Evolutionary conservation across 2,888 invertebrate species (phyloP).

Genomic region (Cephus sareptanus): DNA sequence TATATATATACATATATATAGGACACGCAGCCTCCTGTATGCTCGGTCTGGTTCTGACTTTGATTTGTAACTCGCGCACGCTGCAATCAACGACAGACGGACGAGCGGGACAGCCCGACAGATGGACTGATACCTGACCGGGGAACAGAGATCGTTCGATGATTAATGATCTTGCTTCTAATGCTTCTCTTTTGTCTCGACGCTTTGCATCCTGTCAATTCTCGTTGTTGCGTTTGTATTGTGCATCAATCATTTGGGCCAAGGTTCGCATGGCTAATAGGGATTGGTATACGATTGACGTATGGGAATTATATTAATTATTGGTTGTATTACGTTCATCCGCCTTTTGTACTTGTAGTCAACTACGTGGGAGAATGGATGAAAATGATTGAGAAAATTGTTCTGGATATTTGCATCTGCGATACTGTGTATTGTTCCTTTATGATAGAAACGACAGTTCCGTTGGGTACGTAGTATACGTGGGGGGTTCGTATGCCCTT

Average conservation of each 20-base stretch:
- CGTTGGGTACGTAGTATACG: neutral
- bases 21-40: neutral
- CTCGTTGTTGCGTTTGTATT: neutral
- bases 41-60: constrained; percentile 28
- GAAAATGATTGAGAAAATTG: neutral
- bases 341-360: neutral
- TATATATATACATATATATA: neutral
- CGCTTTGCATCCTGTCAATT: neutral
- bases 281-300: neutral
- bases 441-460: neutral
- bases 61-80: constrained; percentile 41
- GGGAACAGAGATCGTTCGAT: constrained; percentile 6
- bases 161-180: neutral
- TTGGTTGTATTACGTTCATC: neutral
- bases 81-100: constrained; percentile 32
- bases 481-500: neutral
- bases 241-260: neutral
- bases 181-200: neutral
- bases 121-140: constrained; percentile 6
- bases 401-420: neutral
- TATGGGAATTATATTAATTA: neutral
- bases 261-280: neutral
- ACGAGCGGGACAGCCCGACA: neutral
- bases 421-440: neutral
- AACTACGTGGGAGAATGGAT: neutral